Evolutionary conservation across 2,113 vertebrate genomes (phyloP).

Genomic region (Petromus typicus): DNA sequence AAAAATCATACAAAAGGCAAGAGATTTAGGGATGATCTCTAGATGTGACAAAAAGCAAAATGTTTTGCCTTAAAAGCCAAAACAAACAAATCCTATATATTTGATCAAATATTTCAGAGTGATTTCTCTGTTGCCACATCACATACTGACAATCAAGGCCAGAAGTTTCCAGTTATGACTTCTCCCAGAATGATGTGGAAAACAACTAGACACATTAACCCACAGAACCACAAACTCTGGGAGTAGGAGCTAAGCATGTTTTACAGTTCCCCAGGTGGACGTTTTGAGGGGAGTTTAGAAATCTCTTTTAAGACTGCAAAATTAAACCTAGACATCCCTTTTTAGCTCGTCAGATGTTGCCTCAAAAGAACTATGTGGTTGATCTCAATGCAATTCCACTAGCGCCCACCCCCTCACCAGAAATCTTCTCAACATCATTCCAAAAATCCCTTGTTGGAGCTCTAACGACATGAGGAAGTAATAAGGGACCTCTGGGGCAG

Average conservation of each 20-base stretch:
- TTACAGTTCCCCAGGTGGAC: not conserved
- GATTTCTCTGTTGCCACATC: constrained; percentile 18
- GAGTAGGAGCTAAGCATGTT: not conserved
- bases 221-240: not conserved
- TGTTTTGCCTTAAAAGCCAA: not conserved
- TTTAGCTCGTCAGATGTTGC: not conserved
- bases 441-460: constrained; percentile 37
- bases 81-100: not conserved
- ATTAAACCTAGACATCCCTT: not conserved
- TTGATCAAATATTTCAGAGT: constrained; percentile 21
- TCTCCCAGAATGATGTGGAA: not conserved
- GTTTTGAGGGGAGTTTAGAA: not conserved
- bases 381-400: not conserved
- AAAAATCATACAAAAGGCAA: not conserved
- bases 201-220: not conserved
- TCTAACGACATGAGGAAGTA: constrained; percentile 51
- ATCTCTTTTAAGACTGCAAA: not conserved
- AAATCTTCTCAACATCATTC: constrained; percentile 21
- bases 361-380: not conserved
- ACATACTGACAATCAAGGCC: not conserved
- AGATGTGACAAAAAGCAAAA: not conserved
- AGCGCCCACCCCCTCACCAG: not conserved
- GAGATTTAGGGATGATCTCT: not conserved
- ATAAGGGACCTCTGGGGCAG: not conserved
- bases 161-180: not conserved